Percentiles rank a stretch among this genome's conserved stretches.
phyloP scores from a whole-genome alignment of 2,113 vertebrate species.

The Bagarius yarrelli region DNA sequence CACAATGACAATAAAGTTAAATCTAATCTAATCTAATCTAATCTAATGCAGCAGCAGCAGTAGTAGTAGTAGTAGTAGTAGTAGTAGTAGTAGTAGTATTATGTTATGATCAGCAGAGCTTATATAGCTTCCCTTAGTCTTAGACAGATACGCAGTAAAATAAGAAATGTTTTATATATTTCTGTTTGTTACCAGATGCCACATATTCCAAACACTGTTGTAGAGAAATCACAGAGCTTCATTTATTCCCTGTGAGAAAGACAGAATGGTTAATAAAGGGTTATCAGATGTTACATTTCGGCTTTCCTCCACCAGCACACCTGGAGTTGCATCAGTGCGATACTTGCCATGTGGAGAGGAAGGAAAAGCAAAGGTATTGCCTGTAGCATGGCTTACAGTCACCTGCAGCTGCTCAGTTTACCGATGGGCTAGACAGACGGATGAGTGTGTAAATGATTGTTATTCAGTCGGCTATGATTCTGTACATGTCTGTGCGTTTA shows the following conservation, averaged over 20 bases:
- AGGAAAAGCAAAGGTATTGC: slow-evolving; percentile 54
- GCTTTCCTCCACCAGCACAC: slow-evolving; percentile 65
- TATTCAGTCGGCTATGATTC: slow-evolving; percentile 54
- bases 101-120: background rate
- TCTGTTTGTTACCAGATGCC: slow-evolving; percentile 29
- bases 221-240: slow-evolving; percentile 48
- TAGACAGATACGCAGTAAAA: background rate
- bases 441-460: slow-evolving; percentile 64
- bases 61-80: background rate
- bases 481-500: slow-evolving; percentile 41
- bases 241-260: slow-evolving; percentile 53
- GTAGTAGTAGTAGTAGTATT: background rate
- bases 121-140: background rate
- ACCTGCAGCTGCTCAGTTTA: slow-evolving; percentile 65
- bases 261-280: slow-evolving; percentile 74
- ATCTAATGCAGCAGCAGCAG: too few species aligned
- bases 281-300: slow-evolving; percentile 57
- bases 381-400: slow-evolving; percentile 43
- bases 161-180: background rate
- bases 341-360: slow-evolving; percentile 60
- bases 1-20: too few species aligned
- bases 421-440: slow-evolving; percentile 57
- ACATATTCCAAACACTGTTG: slow-evolving; percentile 33
- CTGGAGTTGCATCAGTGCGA: slow-evolving; percentile 70
- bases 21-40: too few species aligned